A percentile compares a stretch with the other conserved stretches of the same genome.
Conservation (phyloP, 2,113 vertebrate species). For the Cynoglossus semilaevis region DNA sequence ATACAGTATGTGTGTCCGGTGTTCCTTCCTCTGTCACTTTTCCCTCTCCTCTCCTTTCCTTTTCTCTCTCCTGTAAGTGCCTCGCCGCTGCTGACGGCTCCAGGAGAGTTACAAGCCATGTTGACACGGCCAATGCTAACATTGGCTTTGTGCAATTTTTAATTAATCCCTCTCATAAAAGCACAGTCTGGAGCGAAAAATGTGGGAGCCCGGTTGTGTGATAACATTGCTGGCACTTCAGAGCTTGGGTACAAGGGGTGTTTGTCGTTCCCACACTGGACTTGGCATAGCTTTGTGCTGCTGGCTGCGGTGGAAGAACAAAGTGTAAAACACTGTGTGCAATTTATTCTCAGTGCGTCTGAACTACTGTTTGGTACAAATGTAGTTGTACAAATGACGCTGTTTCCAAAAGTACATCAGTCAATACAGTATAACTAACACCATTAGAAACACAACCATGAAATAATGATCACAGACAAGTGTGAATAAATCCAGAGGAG, state of each 20-base stretch:
- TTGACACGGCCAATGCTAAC: constrained; percentile 67
- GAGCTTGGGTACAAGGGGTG: constrained; percentile 69
- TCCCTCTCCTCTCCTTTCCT: not conserved
- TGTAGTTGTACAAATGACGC: constrained; percentile 15
- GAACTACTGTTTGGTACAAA: constrained; percentile 21
- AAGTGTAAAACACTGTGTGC: constrained; percentile 46
- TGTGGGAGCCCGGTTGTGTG: constrained; percentile 54
- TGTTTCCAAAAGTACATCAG: constrained; percentile 7
- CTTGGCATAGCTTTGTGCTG: constrained; percentile 59
- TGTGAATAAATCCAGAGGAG: too few relatives aligned
- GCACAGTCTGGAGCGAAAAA: constrained; percentile 45
- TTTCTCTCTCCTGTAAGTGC: constrained; percentile 30
- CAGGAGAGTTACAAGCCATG: constrained; percentile 39
- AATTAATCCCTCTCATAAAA: constrained; percentile 62
- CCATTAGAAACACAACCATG: not conserved
- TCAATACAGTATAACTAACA: constrained; percentile 2
- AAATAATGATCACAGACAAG: not conserved
- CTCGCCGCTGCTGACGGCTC: constrained; percentile 7
- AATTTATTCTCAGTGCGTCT: constrained; percentile 41
- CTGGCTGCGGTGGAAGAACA: constrained; percentile 40
- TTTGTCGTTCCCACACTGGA: constrained; percentile 75
- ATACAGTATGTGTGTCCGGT: constrained; percentile 3
- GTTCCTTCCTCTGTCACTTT: constrained; percentile 22
- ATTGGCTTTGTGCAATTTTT: constrained; percentile 62
- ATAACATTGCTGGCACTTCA: constrained; percentile 62